Conservation (phyloP, 2,888 invertebrate genomes). For the Xestia xanthographa region DNA sequence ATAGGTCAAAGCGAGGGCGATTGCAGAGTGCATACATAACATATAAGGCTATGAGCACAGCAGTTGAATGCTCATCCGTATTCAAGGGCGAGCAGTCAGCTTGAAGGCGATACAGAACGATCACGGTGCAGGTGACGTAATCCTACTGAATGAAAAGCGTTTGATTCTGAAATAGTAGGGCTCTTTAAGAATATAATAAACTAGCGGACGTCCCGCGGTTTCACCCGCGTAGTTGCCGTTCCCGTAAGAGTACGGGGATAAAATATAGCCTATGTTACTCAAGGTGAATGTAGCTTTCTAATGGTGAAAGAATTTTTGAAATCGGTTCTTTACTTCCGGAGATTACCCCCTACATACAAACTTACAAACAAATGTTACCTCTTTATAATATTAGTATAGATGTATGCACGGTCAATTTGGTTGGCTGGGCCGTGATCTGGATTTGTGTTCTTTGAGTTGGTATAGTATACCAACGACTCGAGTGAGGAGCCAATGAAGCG, state of each 20-base stretch:
- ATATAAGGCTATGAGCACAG: slow-evolving; percentile 68
- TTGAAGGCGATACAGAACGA: slow-evolving; percentile 77
- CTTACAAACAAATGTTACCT: too few species aligned
- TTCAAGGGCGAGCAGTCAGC: slow-evolving; percentile 83
- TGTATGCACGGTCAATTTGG: not conserved
- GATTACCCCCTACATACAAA: too few species aligned
- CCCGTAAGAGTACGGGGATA: too few species aligned
- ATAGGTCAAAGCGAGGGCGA: slow-evolving; percentile 71
- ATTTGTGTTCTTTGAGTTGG: not conserved
- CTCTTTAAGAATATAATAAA: slow-evolving; percentile 1
- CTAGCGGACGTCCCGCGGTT: too few species aligned
- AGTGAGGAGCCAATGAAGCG: too few species aligned
- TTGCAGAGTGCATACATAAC: slow-evolving; percentile 81
- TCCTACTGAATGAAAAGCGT: slow-evolving; percentile 47
- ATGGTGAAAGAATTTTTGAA: too few species aligned
- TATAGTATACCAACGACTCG: too few species aligned
- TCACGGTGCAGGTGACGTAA: slow-evolving; percentile 71
- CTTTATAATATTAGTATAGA: too few species aligned
- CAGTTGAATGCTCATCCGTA: slow-evolving; percentile 79
- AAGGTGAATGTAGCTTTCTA: too few species aligned
- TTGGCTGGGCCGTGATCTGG: not conserved
- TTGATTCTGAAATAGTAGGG: slow-evolving; percentile 53
- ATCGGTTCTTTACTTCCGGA: too few species aligned
- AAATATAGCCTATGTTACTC: too few species aligned
- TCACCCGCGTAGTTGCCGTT: too few species aligned